Evolutionary conservation across 2,888 invertebrate genomes (phyloP), one percentile per base, ranked within the genome.

Genomic region (Antheraea yamamai): DNA sequence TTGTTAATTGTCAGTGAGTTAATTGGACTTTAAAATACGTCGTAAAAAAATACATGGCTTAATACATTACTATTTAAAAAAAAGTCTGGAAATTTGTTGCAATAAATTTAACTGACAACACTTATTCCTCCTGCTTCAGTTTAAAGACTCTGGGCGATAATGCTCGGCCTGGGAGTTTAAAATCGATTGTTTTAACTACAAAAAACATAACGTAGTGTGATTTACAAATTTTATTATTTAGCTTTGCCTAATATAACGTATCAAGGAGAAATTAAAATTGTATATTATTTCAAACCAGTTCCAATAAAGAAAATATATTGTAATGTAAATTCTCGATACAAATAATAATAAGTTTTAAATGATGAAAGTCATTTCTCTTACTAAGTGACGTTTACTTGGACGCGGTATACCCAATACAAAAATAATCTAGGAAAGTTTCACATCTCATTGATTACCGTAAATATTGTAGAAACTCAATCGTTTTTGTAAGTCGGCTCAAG

Each of bases 141-240:
- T 76, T 80, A 81, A 82, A 85, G 88, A 88, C 88, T 86, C 86
- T 79, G 83, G 85, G 86, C 88, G 89, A 88, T 92, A 92, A 92
- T 90, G 88, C 88, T 85, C 90, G 87, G 87, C 85, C 81, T 84
- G 92, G 91, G 89, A 89, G 86, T 84, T 84, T 85, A 85, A 83
- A 86, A 85, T 87, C 87, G 86, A 85, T 85, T 85, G 84, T 81
- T 83, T 79, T 80, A 75, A 73, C 52, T 52, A 52, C 23, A 68
- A 70, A 75, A 66, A 66, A 47, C 47, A 47, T 16, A 30, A 68
- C 26, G 20, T 68, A 20, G 51, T 51, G 51, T 51, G 72, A 72
- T 26, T 47, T 51, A 51, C 23, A 6, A 72, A 2, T 72, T 14
- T 23, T 51, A 35, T 23, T 64, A 64, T 61, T 73, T 73, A 73